These are phyloP conservation scores for Nomada hirtipes DNA, from an alignment of 2,888 invertebrate genomes.

Conservation along the genomic window DNA sequence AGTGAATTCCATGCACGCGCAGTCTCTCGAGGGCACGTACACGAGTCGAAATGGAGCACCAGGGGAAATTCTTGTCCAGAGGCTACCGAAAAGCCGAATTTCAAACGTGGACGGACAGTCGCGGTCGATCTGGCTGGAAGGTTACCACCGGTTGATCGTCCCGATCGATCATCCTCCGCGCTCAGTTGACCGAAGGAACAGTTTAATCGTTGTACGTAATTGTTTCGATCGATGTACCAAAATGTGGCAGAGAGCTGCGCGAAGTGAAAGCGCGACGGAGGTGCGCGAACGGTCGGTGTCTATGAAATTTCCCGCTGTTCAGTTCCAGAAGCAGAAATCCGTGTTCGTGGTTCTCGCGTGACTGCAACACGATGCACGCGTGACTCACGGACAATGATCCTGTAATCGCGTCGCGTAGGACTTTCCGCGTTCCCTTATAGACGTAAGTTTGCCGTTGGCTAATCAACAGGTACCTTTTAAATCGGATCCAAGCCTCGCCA, in stretches of 20 bases:
- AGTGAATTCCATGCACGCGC: constrained; percentile 59
- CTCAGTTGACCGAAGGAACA: background rate
- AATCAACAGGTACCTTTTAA: constrained; percentile 41
- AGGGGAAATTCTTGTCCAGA: background rate
- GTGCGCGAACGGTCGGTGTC: constrained; percentile 1
- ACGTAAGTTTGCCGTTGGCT: constrained; percentile 28
- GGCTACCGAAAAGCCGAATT: constrained; percentile 24
- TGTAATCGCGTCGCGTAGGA: background rate
- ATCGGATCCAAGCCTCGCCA: background rate
- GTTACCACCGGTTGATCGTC: background rate
- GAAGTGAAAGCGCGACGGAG: constrained; percentile 41
- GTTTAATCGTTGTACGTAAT: background rate
- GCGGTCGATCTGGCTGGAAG: constrained; percentile 4
- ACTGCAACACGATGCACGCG: background rate
- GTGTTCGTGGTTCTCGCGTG: background rate
- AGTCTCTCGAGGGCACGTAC: constrained; percentile 35
- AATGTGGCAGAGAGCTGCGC: constrained; percentile 11
- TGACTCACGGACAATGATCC: constrained; percentile 10
- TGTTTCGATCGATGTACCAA: background rate
- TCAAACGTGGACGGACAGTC: constrained; percentile 39
- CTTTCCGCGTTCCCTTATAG: constrained; percentile 13
- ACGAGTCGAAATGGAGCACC: constrained; percentile 50
- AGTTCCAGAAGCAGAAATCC: background rate
- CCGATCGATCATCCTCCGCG: background rate
- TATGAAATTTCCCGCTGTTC: background rate